These are phyloP conservation scores for Sterrhoptilus dennistouni DNA, from an alignment of 2,113 vertebrate species.

Conservation along the genomic window DNA sequence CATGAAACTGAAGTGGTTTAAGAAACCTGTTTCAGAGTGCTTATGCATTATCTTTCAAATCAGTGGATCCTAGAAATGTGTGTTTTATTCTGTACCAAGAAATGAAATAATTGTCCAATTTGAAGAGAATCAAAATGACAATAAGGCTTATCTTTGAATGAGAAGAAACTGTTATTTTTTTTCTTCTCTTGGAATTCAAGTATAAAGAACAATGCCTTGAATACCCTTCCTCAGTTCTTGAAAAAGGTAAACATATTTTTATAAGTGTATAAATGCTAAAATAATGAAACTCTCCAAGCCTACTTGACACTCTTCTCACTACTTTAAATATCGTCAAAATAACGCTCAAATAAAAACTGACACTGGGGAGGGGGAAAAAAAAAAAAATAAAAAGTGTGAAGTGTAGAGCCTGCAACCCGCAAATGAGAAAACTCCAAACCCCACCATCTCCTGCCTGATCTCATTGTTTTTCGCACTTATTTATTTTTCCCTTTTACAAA, in stretches of 20 bases:
- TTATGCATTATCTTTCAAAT: background rate
- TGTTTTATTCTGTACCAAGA: background rate
- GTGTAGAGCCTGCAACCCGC: background rate
- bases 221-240: background rate
- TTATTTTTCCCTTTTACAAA: background rate
- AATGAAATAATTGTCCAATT: background rate
- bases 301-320: background rate
- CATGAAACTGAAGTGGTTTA: background rate
- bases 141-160: background rate
- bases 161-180: background rate
- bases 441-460: background rate
- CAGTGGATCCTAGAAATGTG: background rate
- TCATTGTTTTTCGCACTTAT: constrained; percentile 5
- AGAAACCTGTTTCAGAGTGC: background rate
- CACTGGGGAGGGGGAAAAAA: background rate
- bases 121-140: background rate
- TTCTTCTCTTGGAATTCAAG: background rate
- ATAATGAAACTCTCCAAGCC: background rate
- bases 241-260: background rate
- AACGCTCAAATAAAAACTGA: background rate
- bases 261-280: background rate
- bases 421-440: background rate
- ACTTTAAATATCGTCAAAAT: background rate
- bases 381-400: background rate
- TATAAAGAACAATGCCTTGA: background rate